Base-by-base conservation (phyloP, 2,113 vertebrate genomes). In the Oncorhynchus keta region DNA sequence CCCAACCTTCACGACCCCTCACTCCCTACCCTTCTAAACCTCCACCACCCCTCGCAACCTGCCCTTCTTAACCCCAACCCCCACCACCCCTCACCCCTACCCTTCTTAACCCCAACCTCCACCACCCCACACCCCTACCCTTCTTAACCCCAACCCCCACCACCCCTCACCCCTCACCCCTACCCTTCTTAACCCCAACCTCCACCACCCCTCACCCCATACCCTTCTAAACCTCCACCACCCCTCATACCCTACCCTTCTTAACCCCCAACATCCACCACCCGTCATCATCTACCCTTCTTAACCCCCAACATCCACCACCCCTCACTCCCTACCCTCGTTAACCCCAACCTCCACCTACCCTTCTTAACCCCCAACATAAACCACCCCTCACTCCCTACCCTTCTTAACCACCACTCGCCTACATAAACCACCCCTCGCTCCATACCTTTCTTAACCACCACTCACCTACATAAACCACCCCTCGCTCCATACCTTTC, bases 51-150 rank as follows among this genome's bases (percentile, higher is more conserved):
- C 28, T 28, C 28, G 0, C 3, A 28, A 2, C 80, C 81, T 30
- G 80, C 82, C 83, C 12, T 73, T 49, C 70, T 82, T 83, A 80
- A 74, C 26, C 68, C 81, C 75, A 83, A 81, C 72, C 26, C 79
- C n/a, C 32, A 18, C 28, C 3, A 28, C 28, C 28, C 3, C 4
- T 32, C 30, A 5, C 5, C 30, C 39, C 68, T 39, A 8, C 35
- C 35, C 85, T 86, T 79, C 57, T 74, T 70, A 28, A 83, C 84
- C 83, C 72, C 64, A 82, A 78, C 24, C 64, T 28, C 20, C 70
- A 24, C 68, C 45, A 26, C 48, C 49, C 79, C 28, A 3, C 2
- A 11, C 8, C 39, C 8, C 2, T 45, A 2, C 39, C 39, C 39
- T 45, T 2, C 2, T 45, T 2, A 45, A 39, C 8, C 0, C 8